These are phyloP conservation scores for Mystacides longicornis DNA, from an alignment of 2,888 invertebrate species.

Conservation along the genomic window DNA sequence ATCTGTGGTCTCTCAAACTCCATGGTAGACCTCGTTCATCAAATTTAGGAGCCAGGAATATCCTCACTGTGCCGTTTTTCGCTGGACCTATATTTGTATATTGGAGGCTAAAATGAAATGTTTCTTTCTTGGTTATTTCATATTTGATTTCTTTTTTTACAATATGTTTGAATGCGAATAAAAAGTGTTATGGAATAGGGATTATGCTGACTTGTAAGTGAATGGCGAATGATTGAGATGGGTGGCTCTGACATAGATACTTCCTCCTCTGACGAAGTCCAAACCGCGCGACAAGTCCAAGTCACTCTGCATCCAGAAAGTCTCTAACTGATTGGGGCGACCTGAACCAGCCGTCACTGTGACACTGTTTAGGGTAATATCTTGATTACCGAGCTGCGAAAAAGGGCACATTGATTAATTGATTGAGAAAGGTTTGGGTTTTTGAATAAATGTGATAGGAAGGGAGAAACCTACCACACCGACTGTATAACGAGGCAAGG, in stretches of 20 bases:
- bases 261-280: slow-evolving; percentile 65
- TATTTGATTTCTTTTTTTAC: not conserved
- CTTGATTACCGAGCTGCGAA: slow-evolving; percentile 55
- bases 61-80: slow-evolving; percentile 56
- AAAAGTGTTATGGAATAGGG: not conserved
- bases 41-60: slow-evolving; percentile 62
- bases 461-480: slow-evolving; percentile 36
- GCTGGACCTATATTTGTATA: slow-evolving; percentile 46
- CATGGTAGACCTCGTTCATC: slow-evolving; percentile 62
- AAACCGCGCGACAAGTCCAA: slow-evolving; percentile 73
- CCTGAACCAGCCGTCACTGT: slow-evolving; percentile 39
- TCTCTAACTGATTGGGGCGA: slow-evolving; percentile 51
- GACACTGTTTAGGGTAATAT: slow-evolving; percentile 48
- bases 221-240: slow-evolving; percentile 72
- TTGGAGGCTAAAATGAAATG: slow-evolving; percentile 34
- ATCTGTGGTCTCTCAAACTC: slow-evolving; percentile 56
- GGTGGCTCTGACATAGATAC: slow-evolving; percentile 63
- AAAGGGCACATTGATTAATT: too few relatives aligned
- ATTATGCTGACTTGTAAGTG: slow-evolving; percentile 47
- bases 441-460: not conserved
- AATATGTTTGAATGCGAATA: not conserved
- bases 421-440: too few relatives aligned
- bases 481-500: slow-evolving; percentile 48
- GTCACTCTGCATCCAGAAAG: slow-evolving; percentile 75
- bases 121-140: not conserved